A percentile compares a stretch with the other conserved stretches of the same genome.
Conservation (phyloP, 2,113 vertebrate species). For the Alethe castanea region DNA sequence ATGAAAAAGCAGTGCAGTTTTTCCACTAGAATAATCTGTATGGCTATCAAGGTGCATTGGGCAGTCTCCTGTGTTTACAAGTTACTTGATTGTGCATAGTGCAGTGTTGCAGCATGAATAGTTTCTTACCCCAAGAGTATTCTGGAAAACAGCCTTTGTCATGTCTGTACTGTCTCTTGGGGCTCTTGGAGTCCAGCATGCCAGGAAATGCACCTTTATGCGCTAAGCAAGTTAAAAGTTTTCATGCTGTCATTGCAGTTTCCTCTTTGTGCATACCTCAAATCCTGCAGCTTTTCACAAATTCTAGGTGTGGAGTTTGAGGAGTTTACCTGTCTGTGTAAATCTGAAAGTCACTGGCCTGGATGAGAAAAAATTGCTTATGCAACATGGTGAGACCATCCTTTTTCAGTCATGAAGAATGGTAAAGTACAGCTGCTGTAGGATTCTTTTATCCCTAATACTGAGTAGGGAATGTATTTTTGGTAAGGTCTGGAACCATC, state of each 20-base stretch:
- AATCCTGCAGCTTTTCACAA: neutral
- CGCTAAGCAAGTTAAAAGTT: neutral
- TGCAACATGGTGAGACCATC: fast-evolving
- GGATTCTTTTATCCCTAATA: neutral
- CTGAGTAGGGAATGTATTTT: neutral
- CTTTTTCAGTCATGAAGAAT: neutral
- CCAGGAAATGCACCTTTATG: neutral
- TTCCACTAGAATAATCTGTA: neutral
- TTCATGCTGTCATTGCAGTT: neutral
- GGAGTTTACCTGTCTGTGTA: neutral
- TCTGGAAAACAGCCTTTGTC: neutral
- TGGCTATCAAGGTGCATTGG: neutral
- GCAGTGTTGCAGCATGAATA: neutral
- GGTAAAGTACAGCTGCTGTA: neutral
- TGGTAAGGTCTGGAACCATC: neutral
- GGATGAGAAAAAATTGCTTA: neutral
- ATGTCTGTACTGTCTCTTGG: neutral
- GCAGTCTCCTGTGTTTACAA: neutral
- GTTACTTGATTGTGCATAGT: neutral
- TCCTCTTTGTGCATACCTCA: neutral
- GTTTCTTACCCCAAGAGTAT: neutral
- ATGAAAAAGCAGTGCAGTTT: neutral
- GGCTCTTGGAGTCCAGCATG: neutral
- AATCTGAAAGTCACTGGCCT: neutral
- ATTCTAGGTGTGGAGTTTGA: neutral